These are phyloP conservation scores for Amblyopsis hoosieri DNA, from an alignment of 2,797 vertebrate genomes.

Conservation along the genomic window DNA sequence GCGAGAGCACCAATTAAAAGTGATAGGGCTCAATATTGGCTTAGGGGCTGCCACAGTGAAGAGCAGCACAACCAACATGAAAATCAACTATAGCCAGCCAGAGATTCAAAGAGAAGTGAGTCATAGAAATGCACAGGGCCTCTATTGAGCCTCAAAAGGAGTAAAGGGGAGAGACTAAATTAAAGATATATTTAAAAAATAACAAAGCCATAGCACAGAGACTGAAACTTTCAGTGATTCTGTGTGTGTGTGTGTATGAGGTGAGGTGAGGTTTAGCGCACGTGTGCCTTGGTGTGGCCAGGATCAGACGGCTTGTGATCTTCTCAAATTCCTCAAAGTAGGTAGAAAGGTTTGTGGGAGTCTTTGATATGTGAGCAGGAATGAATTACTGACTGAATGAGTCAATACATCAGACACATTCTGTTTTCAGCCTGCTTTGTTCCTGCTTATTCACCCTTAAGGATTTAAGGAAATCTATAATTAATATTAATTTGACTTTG, in stretches of 20 bases:
- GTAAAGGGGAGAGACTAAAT: conserved; percentile 17
- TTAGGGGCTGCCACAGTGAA: conserved; percentile 64
- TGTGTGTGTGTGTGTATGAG: conserved; percentile 11
- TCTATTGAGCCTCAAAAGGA: conserved; percentile 21
- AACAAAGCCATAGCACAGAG: conserved; percentile 10
- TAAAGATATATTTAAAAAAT: conserved; percentile 14
- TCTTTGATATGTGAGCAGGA: conserved; percentile 35
- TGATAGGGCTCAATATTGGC: conserved; percentile 74
- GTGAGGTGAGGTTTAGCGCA: neutral
- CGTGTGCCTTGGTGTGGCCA: conserved; percentile 20
- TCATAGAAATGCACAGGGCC: conserved; percentile 46
- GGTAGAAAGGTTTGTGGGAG: conserved; percentile 30
- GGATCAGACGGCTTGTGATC: conserved; percentile 49
- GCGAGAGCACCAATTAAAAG: conserved; percentile 76
- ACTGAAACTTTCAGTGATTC: conserved; percentile 10
- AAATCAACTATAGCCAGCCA: conserved; percentile 62
- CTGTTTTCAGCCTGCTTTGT: conserved; percentile 8
- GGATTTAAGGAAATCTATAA: neutral
- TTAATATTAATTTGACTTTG: neutral
- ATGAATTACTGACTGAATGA: conserved; percentile 18
- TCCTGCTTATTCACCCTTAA: conserved; percentile 4
- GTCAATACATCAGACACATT: conserved; percentile 5
- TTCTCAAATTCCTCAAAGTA: conserved; percentile 34
- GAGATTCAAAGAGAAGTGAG: conserved; percentile 40
- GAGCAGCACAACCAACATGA: conserved; percentile 61